Evolutionary conservation across 2,888 invertebrate genomes (phyloP).

Genomic region (Trachelus stipa): DNA sequence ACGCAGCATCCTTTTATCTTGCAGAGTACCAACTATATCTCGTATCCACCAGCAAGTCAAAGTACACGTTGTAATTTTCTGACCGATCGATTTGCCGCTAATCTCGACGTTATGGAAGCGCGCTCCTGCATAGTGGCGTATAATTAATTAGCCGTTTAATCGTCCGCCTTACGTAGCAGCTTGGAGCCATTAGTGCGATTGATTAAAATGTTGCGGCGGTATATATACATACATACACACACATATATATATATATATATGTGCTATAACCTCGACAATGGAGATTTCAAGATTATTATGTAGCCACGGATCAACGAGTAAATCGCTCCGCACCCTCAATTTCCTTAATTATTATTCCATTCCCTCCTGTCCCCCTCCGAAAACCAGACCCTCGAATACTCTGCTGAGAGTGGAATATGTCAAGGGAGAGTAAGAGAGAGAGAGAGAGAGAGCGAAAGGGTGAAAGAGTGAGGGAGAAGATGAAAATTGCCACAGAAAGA

Average conservation of each 20-base stretch:
- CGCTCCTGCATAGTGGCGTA: background rate
- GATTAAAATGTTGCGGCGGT: slow-evolving; percentile 1
- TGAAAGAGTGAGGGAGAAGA: background rate
- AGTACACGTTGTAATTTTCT: background rate
- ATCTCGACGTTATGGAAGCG: background rate
- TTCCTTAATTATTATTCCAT: slow-evolving; percentile 3
- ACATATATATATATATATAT: background rate
- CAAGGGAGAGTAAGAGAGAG: slow-evolving; percentile 2
- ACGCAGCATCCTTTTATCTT: background rate
- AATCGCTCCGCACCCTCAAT: background rate
- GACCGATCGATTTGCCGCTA: background rate
- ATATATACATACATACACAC: background rate
- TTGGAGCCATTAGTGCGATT: background rate
- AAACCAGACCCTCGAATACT: slow-evolving; percentile 18
- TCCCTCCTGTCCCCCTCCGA: background rate
- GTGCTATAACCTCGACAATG: background rate
- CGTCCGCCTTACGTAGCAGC: background rate
- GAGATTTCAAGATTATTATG: background rate
- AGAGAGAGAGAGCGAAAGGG: slow-evolving; percentile 1
- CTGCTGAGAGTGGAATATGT: slow-evolving; percentile 21
- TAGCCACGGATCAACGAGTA: background rate
- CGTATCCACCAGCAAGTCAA: background rate
- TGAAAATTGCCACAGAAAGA: background rate
- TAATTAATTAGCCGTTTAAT: slow-evolving; percentile 9
- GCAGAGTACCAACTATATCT: background rate